Conservation (phyloP, 2,113 vertebrate genomes). For the Mus pahari region DNA sequence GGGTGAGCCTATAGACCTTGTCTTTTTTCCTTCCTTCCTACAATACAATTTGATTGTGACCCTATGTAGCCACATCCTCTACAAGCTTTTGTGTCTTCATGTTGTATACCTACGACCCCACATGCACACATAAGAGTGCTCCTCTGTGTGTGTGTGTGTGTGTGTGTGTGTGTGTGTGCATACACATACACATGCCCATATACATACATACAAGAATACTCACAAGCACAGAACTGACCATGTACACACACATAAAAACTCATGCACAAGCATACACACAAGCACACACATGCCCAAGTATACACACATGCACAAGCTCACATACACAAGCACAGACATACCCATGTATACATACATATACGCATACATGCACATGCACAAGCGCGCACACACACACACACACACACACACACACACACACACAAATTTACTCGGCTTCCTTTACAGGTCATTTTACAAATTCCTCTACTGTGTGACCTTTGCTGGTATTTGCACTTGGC, state of each 20-base stretch:
- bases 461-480: rapidly evolving
- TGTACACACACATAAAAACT: neutral
- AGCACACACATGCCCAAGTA: no score
- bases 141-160: neutral
- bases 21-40: neutral
- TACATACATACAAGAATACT: no score
- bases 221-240: no score
- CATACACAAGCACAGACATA: neutral
- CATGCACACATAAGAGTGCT: neutral
- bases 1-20: rapidly evolving
- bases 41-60: rapidly evolving
- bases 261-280: neutral
- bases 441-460: no score
- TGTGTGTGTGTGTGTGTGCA: neutral
- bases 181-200: no score
- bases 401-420: neutral
- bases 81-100: neutral
- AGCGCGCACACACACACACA: neutral
- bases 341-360: neutral
- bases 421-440: rapidly evolving
- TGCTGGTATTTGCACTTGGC: rapidly evolving
- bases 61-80: neutral
- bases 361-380: neutral
- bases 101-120: rapidly evolving
- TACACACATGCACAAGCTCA: neutral